A percentile compares a stretch with the other conserved stretches of the same genome.
Conservation (phyloP, 2,113 vertebrate species). For the Ceratotherium simum region DNA sequence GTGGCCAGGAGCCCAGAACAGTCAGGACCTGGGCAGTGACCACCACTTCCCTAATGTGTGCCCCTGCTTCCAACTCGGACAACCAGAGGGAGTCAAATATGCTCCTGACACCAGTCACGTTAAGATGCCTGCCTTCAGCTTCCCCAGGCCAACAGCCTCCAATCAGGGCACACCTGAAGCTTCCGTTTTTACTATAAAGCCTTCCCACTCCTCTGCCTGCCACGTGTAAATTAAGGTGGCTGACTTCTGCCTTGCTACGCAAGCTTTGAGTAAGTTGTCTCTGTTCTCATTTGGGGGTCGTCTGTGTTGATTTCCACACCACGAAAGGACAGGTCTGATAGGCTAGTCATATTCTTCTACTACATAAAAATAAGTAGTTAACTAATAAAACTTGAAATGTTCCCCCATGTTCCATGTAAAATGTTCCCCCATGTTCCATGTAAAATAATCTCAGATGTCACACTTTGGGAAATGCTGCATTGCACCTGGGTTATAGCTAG, state of each 20-base stretch:
- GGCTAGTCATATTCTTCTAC: neutral
- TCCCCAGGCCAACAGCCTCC: neutral
- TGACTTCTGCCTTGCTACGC: neutral
- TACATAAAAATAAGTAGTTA: constrained; percentile 9
- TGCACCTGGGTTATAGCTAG: neutral
- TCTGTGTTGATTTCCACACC: neutral
- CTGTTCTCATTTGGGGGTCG: neutral
- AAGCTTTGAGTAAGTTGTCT: neutral
- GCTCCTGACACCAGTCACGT: neutral
- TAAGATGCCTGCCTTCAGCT: neutral
- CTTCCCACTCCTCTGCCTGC: neutral
- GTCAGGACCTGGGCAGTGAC: neutral
- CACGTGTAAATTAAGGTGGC: neutral
- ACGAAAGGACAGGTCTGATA: neutral
- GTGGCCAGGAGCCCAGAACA: neutral
- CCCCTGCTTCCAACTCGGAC: neutral
- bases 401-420: neutral
- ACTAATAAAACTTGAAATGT: neutral
- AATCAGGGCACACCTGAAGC: neutral
- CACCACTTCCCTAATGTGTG: neutral
- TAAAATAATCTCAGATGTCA: neutral
- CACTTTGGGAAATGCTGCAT: neutral
- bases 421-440: neutral
- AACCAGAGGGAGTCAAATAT: neutral
- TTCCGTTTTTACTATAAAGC: neutral